These are phyloP conservation scores for Neopipo cinnamomea DNA, from an alignment of 2,113 vertebrate genomes.

Conservation along the genomic window DNA sequence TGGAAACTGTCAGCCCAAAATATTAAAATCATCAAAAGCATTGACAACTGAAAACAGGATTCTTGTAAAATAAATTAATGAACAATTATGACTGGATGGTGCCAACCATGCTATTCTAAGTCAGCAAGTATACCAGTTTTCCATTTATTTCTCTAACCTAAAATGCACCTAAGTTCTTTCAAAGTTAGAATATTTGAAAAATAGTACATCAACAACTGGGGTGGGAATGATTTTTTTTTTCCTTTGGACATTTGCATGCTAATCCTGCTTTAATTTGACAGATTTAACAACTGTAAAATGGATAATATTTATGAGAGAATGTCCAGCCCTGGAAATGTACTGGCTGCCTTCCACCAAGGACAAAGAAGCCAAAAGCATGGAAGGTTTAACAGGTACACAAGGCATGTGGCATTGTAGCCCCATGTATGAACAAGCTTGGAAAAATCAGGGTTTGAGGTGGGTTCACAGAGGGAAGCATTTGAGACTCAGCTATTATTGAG, in stretches of 20 bases:
- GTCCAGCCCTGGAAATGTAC: background rate
- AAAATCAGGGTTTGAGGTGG: background rate
- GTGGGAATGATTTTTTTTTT: background rate
- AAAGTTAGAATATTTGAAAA: background rate
- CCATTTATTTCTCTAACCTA: background rate
- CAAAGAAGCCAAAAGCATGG: background rate
- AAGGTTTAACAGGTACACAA: background rate
- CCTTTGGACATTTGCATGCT: background rate
- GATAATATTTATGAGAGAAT: background rate
- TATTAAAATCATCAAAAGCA: background rate
- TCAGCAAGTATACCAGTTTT: background rate
- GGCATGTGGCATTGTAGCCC: too few species aligned
- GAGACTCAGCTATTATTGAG: background rate
- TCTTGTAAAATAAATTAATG: background rate
- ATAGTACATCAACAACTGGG: background rate
- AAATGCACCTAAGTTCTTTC: background rate
- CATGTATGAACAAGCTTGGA: background rate
- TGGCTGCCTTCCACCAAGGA: background rate
- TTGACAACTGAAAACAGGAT: background rate
- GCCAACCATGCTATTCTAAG: accelerated
- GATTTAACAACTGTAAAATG: background rate
- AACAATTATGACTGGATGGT: background rate
- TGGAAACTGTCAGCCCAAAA: background rate
- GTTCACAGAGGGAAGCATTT: background rate
- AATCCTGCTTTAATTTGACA: background rate